phyloP scores from a whole-genome alignment of 2,888 invertebrate genomes.

The Ischnura elegans region DNA sequence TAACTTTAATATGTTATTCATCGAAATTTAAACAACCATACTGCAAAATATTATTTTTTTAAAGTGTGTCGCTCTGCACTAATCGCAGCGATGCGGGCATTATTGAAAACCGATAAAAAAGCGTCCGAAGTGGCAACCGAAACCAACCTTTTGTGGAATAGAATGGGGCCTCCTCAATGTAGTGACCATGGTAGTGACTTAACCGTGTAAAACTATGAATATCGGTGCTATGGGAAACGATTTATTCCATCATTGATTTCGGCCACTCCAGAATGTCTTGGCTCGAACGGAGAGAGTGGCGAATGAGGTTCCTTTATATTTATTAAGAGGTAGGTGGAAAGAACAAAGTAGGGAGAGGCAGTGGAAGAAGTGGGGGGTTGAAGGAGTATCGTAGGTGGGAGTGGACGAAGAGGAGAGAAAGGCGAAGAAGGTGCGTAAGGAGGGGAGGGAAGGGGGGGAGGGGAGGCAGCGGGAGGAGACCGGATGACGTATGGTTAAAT shows the following conservation, averaged over 20 bases:
- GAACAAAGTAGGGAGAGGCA: not conserved
- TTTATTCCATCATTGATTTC: not conserved
- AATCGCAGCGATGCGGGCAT: too few species aligned
- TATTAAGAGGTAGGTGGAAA: not conserved
- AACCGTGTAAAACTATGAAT: too few species aligned
- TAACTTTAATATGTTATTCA: too few species aligned
- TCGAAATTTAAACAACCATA: too few species aligned
- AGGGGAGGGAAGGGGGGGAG: not conserved
- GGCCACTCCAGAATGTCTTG: conserved; percentile 20
- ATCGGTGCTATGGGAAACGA: too few species aligned
- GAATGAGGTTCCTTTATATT: not conserved
- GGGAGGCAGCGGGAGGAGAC: not conserved
- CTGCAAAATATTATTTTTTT: too few species aligned
- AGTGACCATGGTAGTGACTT: too few species aligned
- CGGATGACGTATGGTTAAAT: conserved; percentile 47
- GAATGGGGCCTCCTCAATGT: too few species aligned
- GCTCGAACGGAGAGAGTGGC: conserved; percentile 1
- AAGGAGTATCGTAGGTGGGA: not conserved
- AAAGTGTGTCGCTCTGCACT: too few species aligned
- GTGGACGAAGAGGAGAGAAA: not conserved
- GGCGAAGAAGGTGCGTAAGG: not conserved
- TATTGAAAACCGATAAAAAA: too few species aligned
- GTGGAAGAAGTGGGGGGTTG: not conserved
- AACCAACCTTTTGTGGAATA: too few species aligned
- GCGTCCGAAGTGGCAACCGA: too few species aligned